Percentiles rank a stretch among this genome's conserved stretches.
These are phyloP conservation scores for Drosophila fungiperda DNA, from an alignment of 2,888 invertebrate genomes.

Conservation along the genomic window DNA sequence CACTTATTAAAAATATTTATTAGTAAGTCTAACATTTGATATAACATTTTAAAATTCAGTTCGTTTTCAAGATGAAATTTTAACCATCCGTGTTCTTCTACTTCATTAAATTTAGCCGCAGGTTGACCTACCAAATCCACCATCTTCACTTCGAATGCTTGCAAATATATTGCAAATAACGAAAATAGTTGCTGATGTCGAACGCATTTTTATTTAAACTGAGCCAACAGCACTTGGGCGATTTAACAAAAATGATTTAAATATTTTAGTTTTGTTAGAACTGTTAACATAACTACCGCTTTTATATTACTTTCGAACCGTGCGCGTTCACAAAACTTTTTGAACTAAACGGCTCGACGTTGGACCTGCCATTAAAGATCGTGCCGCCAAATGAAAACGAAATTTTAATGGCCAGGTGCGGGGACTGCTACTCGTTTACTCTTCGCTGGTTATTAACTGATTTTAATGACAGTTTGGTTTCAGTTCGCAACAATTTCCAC, in stretches of 20 bases:
- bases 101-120: background rate
- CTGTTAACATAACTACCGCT: slow-evolving; percentile 22
- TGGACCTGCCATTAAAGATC: slow-evolving; percentile 47
- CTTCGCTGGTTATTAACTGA: slow-evolving; percentile 70
- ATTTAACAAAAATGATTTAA: background rate
- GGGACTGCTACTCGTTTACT: slow-evolving; percentile 22
- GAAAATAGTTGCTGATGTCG: slow-evolving; percentile 41
- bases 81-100: background rate
- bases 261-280: background rate
- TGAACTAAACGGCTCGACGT: slow-evolving; percentile 54
- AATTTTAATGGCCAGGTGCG: slow-evolving; percentile 57
- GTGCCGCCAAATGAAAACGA: slow-evolving; percentile 69
- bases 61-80: background rate
- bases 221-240: slow-evolving; percentile 28
- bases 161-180: slow-evolving; percentile 54
- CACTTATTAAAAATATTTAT: background rate
- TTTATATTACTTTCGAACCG: slow-evolving; percentile 45
- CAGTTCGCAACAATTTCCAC: slow-evolving; percentile 66
- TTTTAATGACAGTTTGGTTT: slow-evolving; percentile 77
- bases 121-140: slow-evolving; percentile 74
- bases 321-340: slow-evolving; percentile 54
- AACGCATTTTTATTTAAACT: slow-evolving; percentile 40
- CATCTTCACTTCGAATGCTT: slow-evolving; percentile 60
- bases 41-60: background rate
- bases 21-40: background rate